phyloP scores from a whole-genome alignment of 2,888 invertebrate species.

The Ennomos erosarius region DNA sequence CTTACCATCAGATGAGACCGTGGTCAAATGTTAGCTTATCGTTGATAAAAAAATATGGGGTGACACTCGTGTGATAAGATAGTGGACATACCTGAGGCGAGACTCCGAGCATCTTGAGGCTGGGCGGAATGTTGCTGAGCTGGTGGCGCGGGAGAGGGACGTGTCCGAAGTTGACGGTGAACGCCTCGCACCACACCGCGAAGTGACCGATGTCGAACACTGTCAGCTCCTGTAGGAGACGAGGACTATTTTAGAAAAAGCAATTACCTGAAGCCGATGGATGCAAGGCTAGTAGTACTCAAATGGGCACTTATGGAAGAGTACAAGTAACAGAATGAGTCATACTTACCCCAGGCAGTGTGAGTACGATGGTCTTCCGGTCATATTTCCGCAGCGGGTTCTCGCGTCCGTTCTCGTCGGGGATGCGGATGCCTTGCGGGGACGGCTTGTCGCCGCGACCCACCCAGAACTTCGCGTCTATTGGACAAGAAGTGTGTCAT shows the following conservation, averaged over 20 bases:
- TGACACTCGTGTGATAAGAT: too few species aligned
- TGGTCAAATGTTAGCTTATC: too few species aligned
- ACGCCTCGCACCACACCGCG: conserved; percentile 97
- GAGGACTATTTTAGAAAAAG: too few species aligned
- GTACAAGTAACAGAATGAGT: not conserved
- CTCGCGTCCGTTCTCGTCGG: conserved; percentile 96
- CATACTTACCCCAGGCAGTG: conserved; percentile 89
- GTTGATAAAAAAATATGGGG: too few species aligned
- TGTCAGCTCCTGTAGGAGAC: conserved; percentile 88
- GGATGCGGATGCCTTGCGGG: conserved; percentile 93
- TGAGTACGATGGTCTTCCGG: conserved; percentile 94
- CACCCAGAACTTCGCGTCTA: conserved; percentile 98
- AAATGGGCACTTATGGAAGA: too few species aligned
- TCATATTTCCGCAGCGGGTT: conserved; percentile 92
- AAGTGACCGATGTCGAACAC: conserved; percentile 97
- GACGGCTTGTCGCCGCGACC: conserved; percentile 93
- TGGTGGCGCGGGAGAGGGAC: conserved; percentile 88
- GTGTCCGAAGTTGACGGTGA: conserved; percentile 97
- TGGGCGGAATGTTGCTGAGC: conserved; percentile 93
- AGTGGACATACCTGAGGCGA: conserved; percentile 92
- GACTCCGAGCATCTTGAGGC: conserved; percentile 96
- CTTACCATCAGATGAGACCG: too few species aligned
- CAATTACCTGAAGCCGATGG: too few species aligned
- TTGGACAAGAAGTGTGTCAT: conserved; percentile 27
- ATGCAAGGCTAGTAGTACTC: too few species aligned